Evolutionary conservation across 2,888 invertebrate species (phyloP), one percentile per base, ranked within the genome.

Genomic region (Polyommatus iphigenia): DNA sequence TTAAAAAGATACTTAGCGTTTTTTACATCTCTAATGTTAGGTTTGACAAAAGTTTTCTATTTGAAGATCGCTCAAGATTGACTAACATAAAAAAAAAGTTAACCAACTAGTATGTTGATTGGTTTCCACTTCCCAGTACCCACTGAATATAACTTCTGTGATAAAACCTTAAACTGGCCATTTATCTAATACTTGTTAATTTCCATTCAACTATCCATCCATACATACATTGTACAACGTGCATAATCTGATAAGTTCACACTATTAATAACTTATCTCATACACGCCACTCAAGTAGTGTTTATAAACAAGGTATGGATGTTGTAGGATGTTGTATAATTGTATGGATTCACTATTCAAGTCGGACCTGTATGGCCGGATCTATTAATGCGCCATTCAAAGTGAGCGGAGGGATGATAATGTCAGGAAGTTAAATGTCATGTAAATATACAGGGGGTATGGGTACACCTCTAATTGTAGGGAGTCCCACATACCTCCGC

Each of bases 361-460:
- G 67, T 67, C 67, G 18, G 67, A 67, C 67, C 29, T 67, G 67
- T 67, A 67, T 67, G 32, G 67, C 67, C 67, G 67, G 67, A 67
- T 67, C 67, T 32, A 29, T 24, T 62, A 62, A 62, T 67, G 32
- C 24, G 67, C 29, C 67, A 67, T 67, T 67, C 67, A 32, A 67
- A 67, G 67, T 32, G 29, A 67, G 29, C 67, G 67, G 29, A 67
- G 67, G 67, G 67, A 67, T 67, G 67, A 15, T 67, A 13, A 67
- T 67, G 67, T 15, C 15, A 32, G 67, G 67, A 67, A 67, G 67
- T 67, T 67, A 67, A 67, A 67, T 67, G 15, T 67, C 67, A 29
- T 67, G 67, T 67, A 7, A 24, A 29, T 24, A 62, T 24, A 46
- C 46, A 46, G 10, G 10, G 3, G 10, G 46, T 46, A n/a, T n/a